These are phyloP conservation scores for Macrotis lagotis DNA, from an alignment of 2,113 vertebrate species.

Conservation along the genomic window DNA sequence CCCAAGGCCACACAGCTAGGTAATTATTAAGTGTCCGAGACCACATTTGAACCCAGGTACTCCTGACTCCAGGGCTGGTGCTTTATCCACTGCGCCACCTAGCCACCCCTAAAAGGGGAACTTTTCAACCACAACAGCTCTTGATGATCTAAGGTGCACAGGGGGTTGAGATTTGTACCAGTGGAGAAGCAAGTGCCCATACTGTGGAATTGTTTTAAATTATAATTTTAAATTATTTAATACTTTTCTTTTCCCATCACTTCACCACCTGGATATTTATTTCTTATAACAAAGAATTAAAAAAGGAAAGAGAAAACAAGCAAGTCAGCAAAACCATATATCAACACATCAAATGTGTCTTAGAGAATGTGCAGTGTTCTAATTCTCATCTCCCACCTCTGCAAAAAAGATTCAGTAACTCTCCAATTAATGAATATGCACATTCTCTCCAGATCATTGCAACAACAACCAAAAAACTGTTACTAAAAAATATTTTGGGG, in stretches of 20 bases:
- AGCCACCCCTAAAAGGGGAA: not conserved
- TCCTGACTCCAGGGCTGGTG: no score
- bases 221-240: not conserved
- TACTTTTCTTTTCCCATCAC: not conserved
- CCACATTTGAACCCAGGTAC: no score
- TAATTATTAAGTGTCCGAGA: no score
- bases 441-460: not conserved
- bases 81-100: no score
- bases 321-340: not conserved
- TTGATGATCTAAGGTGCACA: no score
- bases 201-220: not conserved
- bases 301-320: not conserved
- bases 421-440: not conserved
- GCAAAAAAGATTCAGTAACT: not conserved
- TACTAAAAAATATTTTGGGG: not conserved
- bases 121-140: not conserved
- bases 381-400: not conserved
- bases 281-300: not conserved
- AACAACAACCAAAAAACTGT: not conserved
- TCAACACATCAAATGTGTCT: not conserved
- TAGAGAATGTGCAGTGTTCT: not conserved
- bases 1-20: no score
- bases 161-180: no score
- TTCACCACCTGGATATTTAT: not conserved
- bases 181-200: no score